Base-by-base conservation (phyloP, 2,888 invertebrate species). In the Polyommatus icarus region DNA sequence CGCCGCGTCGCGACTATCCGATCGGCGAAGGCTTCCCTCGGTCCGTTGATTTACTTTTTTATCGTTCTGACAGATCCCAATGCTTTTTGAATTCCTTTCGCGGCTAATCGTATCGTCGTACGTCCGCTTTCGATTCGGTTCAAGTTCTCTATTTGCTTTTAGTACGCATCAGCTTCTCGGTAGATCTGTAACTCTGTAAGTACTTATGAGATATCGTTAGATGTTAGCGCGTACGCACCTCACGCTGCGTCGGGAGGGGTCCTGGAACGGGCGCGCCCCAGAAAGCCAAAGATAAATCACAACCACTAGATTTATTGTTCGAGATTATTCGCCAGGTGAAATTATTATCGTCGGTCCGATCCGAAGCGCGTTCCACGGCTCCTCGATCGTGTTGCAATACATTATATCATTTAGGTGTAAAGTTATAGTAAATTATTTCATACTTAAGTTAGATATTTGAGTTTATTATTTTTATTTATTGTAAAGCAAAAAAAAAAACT, bases 101-200 rank as follows among this genome's bases (percentile, higher is more conserved):
- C 54, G 54, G 80, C 80, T 76, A 76, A 80, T 82, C 80, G 77
- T 80, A 77, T 78, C 79, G 61, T 81, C 79, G 77, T 79, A 81
- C 81, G 78, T 81, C 78, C 79, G 81, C 80, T 84, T 84, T 84
- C 83, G 79, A 80, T 87, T 89, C 88, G 87, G 86, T 89, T 87
- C 84, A 89, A 85, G 88, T 91, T 90, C 88, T 91, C 88, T 90
- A 91, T 89, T 92, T 90, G 91, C 90, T 91, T 90, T 88, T 89
- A 90, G 90, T 89, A 88, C 88, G 87, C 88, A 89, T 89, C 89
- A 88, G 91, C 92, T 92, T 92, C 86, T 88, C 90, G 87, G 90
- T 93, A 93, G 93, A 94, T 93, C 93, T 93, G 93, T 92, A 92
- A 92, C 90, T 90, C 91, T 89, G 85, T 92, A 92, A 93, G 93